These are phyloP conservation scores for Crematogaster levior DNA, from an alignment of 2,888 invertebrate genomes.

Conservation along the genomic window DNA sequence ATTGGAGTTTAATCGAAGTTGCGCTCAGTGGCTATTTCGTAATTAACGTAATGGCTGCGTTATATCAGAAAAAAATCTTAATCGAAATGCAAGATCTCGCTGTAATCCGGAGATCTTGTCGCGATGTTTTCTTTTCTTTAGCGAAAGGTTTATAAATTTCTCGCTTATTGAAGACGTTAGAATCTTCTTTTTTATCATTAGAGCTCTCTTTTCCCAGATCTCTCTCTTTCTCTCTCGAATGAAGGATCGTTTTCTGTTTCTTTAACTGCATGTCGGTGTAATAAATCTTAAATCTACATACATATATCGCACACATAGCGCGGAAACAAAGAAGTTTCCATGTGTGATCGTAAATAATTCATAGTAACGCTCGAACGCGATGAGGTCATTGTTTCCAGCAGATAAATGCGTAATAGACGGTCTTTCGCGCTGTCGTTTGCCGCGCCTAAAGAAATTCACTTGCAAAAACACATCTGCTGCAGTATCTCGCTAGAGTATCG, in stretches of 20 bases:
- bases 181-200: background rate
- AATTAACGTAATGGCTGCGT: background rate
- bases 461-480: background rate
- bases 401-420: slow-evolving; percentile 42
- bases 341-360: slow-evolving; percentile 45
- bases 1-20: background rate
- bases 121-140: background rate
- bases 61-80: background rate
- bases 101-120: background rate
- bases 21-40: background rate
- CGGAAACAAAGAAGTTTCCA: slow-evolving; percentile 32
- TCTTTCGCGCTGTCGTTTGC: slow-evolving; percentile 24
- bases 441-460: slow-evolving; percentile 30
- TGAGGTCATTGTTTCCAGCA: slow-evolving; percentile 47
- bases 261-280: background rate
- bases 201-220: too few species aligned
- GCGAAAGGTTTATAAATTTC: background rate
- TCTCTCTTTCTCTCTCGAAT: too few species aligned
- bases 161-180: background rate
- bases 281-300: background rate
- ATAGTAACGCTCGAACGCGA: slow-evolving; percentile 20
- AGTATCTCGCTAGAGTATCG: background rate
- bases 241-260: background rate
- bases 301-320: background rate
- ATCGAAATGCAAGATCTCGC: background rate